These are phyloP conservation scores for Elegia similella DNA, from an alignment of 2,888 invertebrate genomes.

Conservation along the genomic window DNA sequence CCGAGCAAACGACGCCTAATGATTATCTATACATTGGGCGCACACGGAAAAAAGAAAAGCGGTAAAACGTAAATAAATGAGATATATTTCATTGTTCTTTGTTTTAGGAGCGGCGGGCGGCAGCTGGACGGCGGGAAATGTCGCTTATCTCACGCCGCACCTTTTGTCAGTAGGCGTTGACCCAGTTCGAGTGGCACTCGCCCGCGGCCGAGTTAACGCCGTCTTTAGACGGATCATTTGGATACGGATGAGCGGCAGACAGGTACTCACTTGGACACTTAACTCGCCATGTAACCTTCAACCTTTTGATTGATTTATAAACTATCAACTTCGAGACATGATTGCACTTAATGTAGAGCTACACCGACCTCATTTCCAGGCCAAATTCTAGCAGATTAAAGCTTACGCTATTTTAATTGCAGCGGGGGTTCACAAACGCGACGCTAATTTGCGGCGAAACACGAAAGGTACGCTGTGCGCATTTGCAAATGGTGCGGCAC, in stretches of 20 bases:
- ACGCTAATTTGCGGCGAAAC: constrained; percentile 54
- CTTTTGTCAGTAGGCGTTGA: constrained; percentile 78
- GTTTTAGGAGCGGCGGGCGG: constrained; percentile 66
- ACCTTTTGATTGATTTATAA: constrained; percentile 16
- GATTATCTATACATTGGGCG: constrained; percentile 69
- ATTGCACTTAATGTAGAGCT: neutral
- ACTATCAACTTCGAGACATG: neutral
- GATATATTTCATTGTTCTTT: constrained; percentile 72
- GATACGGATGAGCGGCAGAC: constrained; percentile 37
- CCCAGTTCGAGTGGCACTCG: constrained; percentile 72
- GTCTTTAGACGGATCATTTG: constrained; percentile 55
- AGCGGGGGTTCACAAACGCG: constrained; percentile 43
- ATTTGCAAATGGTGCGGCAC: constrained; percentile 65
- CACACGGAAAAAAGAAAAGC: constrained; percentile 49
- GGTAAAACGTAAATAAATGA: constrained; percentile 65
- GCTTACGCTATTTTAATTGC: constrained; percentile 44
- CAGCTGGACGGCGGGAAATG: constrained; percentile 72
- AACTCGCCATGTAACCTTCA: constrained; percentile 3
- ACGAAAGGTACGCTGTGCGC: constrained; percentile 57
- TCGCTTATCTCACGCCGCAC: constrained; percentile 77
- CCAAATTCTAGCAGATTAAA: constrained; percentile 31
- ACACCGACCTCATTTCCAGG: constrained; percentile 24
- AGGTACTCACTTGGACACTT: constrained; percentile 24
- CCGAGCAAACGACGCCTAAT: constrained; percentile 69
- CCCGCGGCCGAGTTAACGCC: constrained; percentile 57